These are phyloP conservation scores for Morone saxatilis DNA, from an alignment of 2,113 vertebrate species.

Conservation along the genomic window DNA sequence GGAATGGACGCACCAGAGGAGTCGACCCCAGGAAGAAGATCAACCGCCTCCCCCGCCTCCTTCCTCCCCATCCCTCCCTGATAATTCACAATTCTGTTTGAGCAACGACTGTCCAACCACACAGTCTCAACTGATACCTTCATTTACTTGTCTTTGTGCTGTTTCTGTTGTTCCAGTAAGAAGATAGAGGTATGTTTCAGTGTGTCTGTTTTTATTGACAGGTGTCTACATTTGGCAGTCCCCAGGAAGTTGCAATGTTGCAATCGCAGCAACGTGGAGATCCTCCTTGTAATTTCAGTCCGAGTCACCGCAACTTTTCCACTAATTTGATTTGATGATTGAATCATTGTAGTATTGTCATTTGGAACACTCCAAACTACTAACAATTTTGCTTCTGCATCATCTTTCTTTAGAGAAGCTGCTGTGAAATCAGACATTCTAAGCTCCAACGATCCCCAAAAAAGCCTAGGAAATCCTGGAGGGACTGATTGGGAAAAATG, in stretches of 20 bases:
- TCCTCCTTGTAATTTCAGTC: neutral
- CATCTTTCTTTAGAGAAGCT: no score
- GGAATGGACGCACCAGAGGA: constrained; percentile 77
- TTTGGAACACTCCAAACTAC: no score
- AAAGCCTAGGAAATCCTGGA: no score
- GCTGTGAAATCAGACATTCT: no score
- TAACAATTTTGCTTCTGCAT: no score
- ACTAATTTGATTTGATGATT: no score
- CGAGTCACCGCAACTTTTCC: neutral
- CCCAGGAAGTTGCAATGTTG: no score
- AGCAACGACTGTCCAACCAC: constrained; percentile 10
- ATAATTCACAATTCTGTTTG: constrained; percentile 29
- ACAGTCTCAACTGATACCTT: neutral
- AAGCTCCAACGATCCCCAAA: no score
- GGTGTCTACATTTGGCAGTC: constrained; percentile 10
- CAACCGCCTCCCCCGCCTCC: constrained; percentile 11
- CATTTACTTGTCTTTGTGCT: neutral
- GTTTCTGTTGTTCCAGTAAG: neutral
- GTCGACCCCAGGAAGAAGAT: constrained; percentile 74
- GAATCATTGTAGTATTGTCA: no score
- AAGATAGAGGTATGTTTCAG: neutral
- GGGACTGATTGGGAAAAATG: no score
- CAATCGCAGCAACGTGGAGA: no score
- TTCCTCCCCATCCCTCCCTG: neutral
- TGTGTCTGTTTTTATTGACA: constrained; percentile 32